Conservation (phyloP, 2,113 vertebrate genomes). For the Ageneiosus marmoratus region DNA sequence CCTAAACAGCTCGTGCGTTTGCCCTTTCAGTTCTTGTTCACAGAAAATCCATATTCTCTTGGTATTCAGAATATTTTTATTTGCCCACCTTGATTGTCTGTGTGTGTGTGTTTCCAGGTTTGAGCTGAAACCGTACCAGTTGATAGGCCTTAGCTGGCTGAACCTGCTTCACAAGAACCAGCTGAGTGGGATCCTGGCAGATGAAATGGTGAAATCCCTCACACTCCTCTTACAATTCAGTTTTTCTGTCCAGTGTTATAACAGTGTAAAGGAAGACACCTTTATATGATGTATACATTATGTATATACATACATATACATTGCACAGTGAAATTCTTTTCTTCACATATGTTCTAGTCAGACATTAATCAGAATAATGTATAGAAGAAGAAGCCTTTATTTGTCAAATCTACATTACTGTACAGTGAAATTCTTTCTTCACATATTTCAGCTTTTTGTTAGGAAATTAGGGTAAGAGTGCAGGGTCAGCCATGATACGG, state of each 20-base stretch:
- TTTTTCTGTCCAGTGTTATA: background rate
- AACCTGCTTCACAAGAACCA: conserved; percentile 80
- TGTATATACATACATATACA: too few relatives aligned
- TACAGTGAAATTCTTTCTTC: too few relatives aligned
- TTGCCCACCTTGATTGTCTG: background rate
- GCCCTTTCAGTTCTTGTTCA: background rate
- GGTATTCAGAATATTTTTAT: background rate
- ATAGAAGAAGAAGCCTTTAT: too few relatives aligned
- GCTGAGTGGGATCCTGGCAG: conserved; percentile 85
- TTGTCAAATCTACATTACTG: too few relatives aligned
- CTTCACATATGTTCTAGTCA: too few relatives aligned
- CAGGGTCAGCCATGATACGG: too few relatives aligned
- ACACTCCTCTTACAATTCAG: background rate
- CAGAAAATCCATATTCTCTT: background rate
- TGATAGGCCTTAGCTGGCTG: conserved; percentile 86
- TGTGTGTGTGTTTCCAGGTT: conserved; percentile 67
- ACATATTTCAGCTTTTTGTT: too few relatives aligned
- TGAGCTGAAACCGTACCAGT: conserved; percentile 84
- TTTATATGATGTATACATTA: too few relatives aligned
- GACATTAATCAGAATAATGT: too few relatives aligned
- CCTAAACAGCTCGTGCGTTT: conserved; percentile 75
- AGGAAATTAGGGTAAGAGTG: too few relatives aligned
- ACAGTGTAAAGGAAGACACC: background rate
- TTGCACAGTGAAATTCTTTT: too few relatives aligned
- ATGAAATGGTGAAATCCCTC: conserved; percentile 82